phyloP scores from a whole-genome alignment of 2,113 vertebrate genomes.

The Vulpes vulpes region DNA sequence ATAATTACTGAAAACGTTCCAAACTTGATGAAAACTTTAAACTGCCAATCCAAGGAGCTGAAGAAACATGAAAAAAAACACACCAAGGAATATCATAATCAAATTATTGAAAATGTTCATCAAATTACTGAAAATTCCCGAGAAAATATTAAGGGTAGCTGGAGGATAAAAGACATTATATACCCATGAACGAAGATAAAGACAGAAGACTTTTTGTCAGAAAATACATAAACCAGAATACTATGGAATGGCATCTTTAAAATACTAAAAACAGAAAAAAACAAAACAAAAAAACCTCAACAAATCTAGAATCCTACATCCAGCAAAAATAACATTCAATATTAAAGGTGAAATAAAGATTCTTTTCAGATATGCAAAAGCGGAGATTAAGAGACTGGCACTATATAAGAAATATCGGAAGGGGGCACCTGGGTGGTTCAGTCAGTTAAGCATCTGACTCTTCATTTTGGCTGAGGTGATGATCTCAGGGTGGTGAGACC shows the following conservation, averaged over 20 bases:
- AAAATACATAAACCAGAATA: not conserved
- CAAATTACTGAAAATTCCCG: not conserved
- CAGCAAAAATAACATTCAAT: not conserved
- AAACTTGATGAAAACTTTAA: not conserved
- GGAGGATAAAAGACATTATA: not conserved
- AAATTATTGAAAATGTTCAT: not conserved
- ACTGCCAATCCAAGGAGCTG: not conserved
- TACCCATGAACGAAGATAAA: not conserved
- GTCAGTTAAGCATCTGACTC: not conserved
- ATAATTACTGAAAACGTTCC: not conserved
- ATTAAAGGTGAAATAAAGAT: not conserved
- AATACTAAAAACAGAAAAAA: not conserved
- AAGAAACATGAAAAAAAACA: not conserved
- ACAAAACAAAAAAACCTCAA: not conserved
- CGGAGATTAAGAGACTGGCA: not conserved
- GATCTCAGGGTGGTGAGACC: not conserved
- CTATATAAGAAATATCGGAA: not conserved
- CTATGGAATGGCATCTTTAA: not conserved
- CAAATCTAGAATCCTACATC: not conserved
- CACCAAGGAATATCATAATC: not conserved
- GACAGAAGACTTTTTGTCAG: not conserved
- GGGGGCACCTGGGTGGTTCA: not conserved
- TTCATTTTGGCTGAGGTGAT: not conserved
- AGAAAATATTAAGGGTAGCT: not conserved
- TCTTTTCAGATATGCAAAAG: not conserved